Conservation (phyloP, 2,797 vertebrate genomes). For the Percopsis omiscomaycus region DNA sequence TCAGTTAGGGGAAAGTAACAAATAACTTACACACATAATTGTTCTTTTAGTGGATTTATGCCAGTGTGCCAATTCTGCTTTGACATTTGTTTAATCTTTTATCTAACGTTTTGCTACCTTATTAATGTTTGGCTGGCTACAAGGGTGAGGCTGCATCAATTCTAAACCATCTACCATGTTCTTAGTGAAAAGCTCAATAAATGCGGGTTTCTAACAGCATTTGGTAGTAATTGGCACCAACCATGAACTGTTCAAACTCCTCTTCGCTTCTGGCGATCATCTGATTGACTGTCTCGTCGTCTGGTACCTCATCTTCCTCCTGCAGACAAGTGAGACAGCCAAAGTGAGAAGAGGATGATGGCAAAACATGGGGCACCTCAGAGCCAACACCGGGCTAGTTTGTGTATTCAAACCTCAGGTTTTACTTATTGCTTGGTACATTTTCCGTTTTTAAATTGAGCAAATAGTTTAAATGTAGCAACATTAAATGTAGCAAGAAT, state of each 20-base stretch:
- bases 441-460: neutral
- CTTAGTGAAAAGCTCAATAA: no score
- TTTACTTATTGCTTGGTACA: no score
- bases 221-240: slow-evolving; percentile 42
- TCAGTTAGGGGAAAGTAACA: neutral
- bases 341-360: slow-evolving; percentile 15
- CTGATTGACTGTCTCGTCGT: slow-evolving; percentile 96
- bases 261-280: slow-evolving; percentile 97
- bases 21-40: neutral
- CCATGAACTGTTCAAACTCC: slow-evolving; percentile 98
- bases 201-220: neutral
- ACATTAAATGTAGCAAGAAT: neutral
- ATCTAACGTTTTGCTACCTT: no score
- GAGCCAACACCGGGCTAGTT: slow-evolving; percentile 24
- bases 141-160: no score
- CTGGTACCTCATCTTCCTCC: slow-evolving; percentile 96
- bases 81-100: no score
- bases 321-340: slow-evolving; percentile 47
- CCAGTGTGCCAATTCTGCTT: no score
- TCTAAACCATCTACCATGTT: no score
- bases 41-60: no score
- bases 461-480: neutral
- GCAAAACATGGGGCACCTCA: slow-evolving; percentile 32
- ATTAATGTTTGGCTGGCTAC: no score
- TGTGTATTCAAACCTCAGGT: neutral